Evolutionary conservation across 2,888 invertebrate genomes (phyloP).

Genomic region (Coelogynopora nodosa): DNA sequence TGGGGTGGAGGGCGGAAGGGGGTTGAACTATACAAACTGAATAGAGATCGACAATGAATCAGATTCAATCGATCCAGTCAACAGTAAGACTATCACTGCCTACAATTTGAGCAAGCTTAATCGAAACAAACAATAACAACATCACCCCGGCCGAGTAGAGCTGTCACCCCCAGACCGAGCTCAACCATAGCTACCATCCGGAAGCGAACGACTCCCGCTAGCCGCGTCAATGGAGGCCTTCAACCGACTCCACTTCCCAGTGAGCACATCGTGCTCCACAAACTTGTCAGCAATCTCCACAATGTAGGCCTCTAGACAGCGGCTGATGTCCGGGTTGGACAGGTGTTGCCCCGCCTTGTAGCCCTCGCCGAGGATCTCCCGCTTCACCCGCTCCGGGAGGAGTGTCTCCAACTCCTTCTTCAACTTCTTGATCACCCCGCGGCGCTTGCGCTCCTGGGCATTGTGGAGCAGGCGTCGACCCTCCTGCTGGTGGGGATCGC

Average conservation of each 20-base stretch:
- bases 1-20: no score
- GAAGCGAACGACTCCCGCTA: no score
- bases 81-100: no score
- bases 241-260: neutral
- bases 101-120: no score
- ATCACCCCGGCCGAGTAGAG: no score
- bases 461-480: neutral
- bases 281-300: conserved; percentile 3
- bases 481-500: neutral
- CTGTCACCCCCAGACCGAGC: no score
- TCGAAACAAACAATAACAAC: no score
- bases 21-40: no score
- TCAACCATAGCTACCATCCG: no score
- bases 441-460: neutral
- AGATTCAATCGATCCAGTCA: no score
- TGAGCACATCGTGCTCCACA: conserved; percentile 2
- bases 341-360: conserved; percentile 7
- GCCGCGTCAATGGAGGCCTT: neutral
- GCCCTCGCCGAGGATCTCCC: neutral
- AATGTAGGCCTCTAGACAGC: neutral
- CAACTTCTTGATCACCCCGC: neutral
- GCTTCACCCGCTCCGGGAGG: neutral
- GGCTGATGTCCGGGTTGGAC: neutral
- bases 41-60: no score
- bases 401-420: neutral